A percentile compares a stretch with the other conserved stretches of the same genome.
These are phyloP conservation scores for Gymnothorax reevesii DNA, from an alignment of 2,797 vertebrate genomes.

Conservation along the genomic window DNA sequence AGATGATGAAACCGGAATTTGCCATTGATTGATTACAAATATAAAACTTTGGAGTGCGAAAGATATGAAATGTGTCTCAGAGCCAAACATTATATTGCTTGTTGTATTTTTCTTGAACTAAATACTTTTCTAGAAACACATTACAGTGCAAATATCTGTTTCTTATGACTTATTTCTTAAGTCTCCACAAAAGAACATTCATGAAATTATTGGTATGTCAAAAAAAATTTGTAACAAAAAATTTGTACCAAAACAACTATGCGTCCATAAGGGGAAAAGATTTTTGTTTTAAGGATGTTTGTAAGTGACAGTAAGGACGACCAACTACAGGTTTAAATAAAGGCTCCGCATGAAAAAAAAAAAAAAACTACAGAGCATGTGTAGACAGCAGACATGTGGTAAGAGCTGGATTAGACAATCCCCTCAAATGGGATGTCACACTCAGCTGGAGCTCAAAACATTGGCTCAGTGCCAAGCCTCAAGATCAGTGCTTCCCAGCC, in stretches of 20 bases:
- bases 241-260: not conserved
- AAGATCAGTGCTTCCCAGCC: constrained; percentile 52
- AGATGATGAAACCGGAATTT: not conserved
- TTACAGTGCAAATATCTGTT: not conserved
- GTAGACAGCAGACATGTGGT: not conserved
- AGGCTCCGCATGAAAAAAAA: not conserved
- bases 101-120: not conserved
- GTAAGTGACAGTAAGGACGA: not conserved
- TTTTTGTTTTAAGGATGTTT: not conserved
- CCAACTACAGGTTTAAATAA: not conserved
- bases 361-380: not conserved
- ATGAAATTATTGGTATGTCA: not conserved
- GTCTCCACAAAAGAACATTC: not conserved
- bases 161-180: not conserved
- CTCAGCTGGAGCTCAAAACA: constrained; percentile 72
- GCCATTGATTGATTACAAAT: not conserved
- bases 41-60: not conserved
- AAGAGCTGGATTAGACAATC: constrained; percentile 7
- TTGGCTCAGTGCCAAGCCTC: constrained; percentile 55
- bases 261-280: not conserved
- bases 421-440: constrained; percentile 41
- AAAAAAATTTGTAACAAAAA: no score
- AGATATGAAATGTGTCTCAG: not conserved
- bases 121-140: not conserved
- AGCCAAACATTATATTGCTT: not conserved